Evolutionary conservation across 2,888 invertebrate genomes (phyloP).

Genomic region (Eilema sororculum): DNA sequence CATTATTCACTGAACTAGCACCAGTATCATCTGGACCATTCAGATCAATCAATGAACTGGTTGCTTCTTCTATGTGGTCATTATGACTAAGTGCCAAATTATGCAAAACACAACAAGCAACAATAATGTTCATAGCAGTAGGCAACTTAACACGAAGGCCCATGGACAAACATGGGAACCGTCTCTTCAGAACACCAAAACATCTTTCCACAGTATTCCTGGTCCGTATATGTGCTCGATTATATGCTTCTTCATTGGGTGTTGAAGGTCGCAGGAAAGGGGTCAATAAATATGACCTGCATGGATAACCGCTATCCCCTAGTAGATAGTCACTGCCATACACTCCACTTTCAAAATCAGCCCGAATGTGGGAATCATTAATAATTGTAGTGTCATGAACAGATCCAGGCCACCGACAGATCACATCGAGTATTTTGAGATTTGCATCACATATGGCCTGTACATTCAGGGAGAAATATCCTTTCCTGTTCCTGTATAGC

Average conservation of each 20-base stretch:
- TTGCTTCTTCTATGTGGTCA: constrained; percentile 2
- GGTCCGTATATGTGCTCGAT: constrained; percentile 31
- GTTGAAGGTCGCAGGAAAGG: constrained; percentile 24
- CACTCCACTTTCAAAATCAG: constrained; percentile 2
- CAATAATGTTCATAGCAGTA: constrained; percentile 30
- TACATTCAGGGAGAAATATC: background rate
- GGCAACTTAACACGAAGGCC: constrained; percentile 28
- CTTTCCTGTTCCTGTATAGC: background rate
- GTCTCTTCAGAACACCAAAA: constrained; percentile 37
- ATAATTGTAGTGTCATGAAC: constrained; percentile 1
- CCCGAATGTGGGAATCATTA: background rate
- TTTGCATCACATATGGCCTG: background rate
- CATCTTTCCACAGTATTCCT: constrained; percentile 33
- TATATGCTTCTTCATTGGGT: constrained; percentile 32
- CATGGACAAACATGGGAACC: constrained; percentile 35
- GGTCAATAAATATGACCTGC: constrained; percentile 13
- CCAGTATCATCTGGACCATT: constrained; percentile 6
- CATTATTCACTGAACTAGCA: constrained; percentile 7
- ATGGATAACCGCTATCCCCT: background rate
- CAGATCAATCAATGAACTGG: background rate
- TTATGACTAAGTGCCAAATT: constrained; percentile 15
- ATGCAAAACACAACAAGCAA: constrained; percentile 34
- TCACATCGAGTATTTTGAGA: background rate
- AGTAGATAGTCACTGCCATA: background rate
- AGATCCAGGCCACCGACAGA: background rate